Conservation (phyloP, 2,113 vertebrate genomes). For the Hypocryptadius cinnamomeus region DNA sequence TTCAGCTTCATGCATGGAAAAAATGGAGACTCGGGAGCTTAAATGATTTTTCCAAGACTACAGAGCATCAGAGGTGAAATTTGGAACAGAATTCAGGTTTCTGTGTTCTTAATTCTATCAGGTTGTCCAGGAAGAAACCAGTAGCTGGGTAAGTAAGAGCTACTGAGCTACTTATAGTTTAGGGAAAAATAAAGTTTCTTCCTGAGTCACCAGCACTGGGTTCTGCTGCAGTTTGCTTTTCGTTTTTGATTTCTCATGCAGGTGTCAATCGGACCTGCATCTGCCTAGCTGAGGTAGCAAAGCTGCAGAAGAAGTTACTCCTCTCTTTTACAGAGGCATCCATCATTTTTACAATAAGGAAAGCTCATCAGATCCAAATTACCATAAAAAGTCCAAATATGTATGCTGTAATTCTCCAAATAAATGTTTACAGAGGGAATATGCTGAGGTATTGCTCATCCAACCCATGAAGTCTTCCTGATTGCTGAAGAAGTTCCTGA, state of each 20-base stretch:
- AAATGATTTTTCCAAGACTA: background rate
- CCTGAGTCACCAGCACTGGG: background rate
- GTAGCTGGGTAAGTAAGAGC: background rate
- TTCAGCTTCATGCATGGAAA: background rate
- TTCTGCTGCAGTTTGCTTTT: background rate
- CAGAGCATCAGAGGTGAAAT: background rate
- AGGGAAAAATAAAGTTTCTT: background rate
- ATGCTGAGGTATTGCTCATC: background rate
- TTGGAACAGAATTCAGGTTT: background rate
- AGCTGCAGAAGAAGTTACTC: background rate
- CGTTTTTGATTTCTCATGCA: background rate
- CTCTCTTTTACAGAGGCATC: background rate
- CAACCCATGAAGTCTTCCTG: background rate
- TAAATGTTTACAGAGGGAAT: background rate
- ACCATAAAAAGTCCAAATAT: background rate
- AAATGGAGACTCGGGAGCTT: background rate
- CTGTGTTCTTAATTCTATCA: background rate
- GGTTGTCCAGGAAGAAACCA: background rate
- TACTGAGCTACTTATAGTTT: background rate
- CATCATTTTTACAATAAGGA: background rate
- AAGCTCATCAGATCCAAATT: background rate
- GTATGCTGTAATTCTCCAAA: background rate
- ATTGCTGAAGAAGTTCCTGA: background rate
- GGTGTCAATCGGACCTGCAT: background rate
- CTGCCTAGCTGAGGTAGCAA: background rate